Evolutionary conservation across 2,888 invertebrate genomes (phyloP), one percentile per base, ranked within the genome.

Genomic region (Rhodophaea formosa): DNA sequence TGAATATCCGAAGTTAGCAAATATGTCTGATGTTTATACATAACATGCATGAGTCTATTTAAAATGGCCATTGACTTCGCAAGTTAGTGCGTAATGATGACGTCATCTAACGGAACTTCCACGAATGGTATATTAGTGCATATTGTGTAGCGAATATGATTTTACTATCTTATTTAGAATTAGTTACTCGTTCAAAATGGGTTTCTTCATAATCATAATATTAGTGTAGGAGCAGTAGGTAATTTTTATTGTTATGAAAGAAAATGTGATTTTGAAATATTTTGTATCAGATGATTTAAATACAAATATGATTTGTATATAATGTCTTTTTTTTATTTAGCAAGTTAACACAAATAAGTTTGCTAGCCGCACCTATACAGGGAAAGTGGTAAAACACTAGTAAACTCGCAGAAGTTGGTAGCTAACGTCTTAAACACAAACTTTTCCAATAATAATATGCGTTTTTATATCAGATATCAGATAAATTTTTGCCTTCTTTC

Each of bases 101-200:
- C 71, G 64, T 69, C 70, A 71, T 53, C 1, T 66, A 67, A 68
- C 70, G 66, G 71, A 29, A 57, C 47, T 46, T 52, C n/a, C 23
- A 35, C 10, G 7, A 35, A 35, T 35, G 7, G 35, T n/a, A n/a
- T n/a, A n/a, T n/a, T n/a, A n/a, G n/a, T n/a, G n/a, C n/a, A n/a
- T n/a, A n/a, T n/a, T n/a, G n/a, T n/a, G n/a, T n/a, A n/a, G n/a
- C n/a, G n/a, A 1, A 35, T 35, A 35, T 35, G 8, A 35, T 35
- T 35, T 35, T 35, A 35, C 2, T 35, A 35, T 35, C 12, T 7
- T 35, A 35, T 10, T 35, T 2, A 0, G 1, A 10, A 35, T 7
- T 35, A 35, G 35, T 8, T 35, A 35, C 12, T 35, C 10, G 35
- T 6, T 35, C 1, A 2, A 10, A 35, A 35, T 7, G 35, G 35